phyloP scores from a whole-genome alignment of 2,113 vertebrate genomes.

The Actinemys pallida region DNA sequence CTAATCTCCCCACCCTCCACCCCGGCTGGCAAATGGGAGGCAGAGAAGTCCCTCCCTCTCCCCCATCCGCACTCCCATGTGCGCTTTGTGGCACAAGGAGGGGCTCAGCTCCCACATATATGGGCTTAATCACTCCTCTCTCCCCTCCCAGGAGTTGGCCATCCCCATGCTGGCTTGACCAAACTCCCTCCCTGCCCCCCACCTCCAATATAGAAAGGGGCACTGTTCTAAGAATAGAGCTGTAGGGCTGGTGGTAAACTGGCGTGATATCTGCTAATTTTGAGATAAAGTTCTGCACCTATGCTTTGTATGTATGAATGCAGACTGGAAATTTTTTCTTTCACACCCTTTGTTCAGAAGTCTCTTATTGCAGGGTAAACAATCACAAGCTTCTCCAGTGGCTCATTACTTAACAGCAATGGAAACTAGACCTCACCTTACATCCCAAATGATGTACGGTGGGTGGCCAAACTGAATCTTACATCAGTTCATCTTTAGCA shows the following conservation, averaged over 20 bases:
- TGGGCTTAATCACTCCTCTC: neutral
- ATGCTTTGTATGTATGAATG: neutral
- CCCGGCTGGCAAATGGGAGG: neutral
- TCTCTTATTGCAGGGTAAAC: neutral
- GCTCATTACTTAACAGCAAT: neutral
- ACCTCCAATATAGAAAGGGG: neutral
- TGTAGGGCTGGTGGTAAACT: neutral
- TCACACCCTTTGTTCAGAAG: neutral
- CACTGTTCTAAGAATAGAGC: neutral
- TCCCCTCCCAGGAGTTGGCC: neutral
- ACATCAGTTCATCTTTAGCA: neutral
- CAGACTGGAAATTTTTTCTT: neutral
- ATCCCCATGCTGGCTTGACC: neutral
- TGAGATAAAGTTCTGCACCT: neutral
- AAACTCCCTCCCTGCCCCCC: neutral
- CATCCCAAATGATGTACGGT: neutral
- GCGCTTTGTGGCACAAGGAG: neutral
- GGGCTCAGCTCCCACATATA: neutral
- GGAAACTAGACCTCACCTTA: neutral
- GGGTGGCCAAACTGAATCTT: neutral
- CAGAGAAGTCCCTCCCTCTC: rapidly evolving
- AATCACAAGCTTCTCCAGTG: neutral
- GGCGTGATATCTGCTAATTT: neutral
- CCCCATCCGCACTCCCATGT: neutral
- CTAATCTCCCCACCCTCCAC: neutral